Percentiles rank a stretch among this genome's conserved stretches.
Evolutionary conservation across 2,797 vertebrate genomes (phyloP).

Genomic region (Hippopotamyrus pictus): DNA sequence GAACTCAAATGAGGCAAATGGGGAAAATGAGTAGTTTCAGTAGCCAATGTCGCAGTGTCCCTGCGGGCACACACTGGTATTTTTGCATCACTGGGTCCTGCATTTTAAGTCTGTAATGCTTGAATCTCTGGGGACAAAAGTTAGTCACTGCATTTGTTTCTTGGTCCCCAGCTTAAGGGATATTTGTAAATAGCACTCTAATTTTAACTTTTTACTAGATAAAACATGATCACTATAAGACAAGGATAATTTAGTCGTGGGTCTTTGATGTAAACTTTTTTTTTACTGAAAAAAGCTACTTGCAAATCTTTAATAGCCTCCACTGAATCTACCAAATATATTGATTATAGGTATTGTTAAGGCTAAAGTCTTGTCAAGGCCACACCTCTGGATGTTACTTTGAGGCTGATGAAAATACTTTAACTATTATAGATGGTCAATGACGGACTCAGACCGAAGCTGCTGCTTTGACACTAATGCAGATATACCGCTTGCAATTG

Average conservation of each 20-base stretch:
- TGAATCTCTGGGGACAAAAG: neutral
- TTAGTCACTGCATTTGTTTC: neutral
- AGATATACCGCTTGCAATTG: neutral
- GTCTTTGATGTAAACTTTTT: neutral
- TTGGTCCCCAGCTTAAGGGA: neutral
- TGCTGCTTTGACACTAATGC: neutral
- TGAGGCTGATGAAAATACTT: neutral
- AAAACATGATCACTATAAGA: neutral
- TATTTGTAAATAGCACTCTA: neutral
- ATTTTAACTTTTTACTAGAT: neutral
- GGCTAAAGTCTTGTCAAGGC: neutral
- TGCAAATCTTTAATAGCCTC: neutral
- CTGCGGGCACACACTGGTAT: neutral
- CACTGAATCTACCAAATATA: neutral
- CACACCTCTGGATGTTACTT: neutral
- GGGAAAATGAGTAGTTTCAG: neutral
- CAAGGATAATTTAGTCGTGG: neutral
- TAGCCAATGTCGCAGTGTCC: neutral
- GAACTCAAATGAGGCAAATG: neutral
- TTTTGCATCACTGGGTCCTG: neutral
- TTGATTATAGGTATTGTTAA: neutral
- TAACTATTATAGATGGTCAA: neutral
- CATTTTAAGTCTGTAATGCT: neutral
- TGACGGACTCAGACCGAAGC: neutral
- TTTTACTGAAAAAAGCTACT: neutral